Conservation (phyloP, 2,888 invertebrate genomes). For the Hetaerina titia region DNA sequence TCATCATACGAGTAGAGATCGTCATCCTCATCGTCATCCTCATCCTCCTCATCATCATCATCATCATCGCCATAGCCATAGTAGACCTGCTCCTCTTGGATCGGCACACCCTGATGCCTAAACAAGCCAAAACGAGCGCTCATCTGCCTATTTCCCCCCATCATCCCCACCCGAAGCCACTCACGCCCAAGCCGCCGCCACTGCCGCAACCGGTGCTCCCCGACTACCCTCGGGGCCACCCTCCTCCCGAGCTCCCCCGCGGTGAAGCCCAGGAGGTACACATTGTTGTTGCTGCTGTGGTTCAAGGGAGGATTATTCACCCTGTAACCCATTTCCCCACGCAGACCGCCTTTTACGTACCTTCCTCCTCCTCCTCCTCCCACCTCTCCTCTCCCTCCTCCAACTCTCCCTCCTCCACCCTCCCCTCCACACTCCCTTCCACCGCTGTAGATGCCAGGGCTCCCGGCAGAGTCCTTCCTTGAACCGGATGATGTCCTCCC, state of each 20-base stretch:
- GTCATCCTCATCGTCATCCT: slow-evolving; percentile 33
- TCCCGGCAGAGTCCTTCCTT: not conserved
- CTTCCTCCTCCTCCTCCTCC: slow-evolving; percentile 51
- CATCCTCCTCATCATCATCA: slow-evolving; percentile 29
- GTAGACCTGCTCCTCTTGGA: slow-evolving; percentile 50
- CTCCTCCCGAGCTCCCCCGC: slow-evolving; percentile 48
- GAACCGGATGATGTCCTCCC: slow-evolving; percentile 68
- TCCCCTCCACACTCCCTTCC: slow-evolving; percentile 65
- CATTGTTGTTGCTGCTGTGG: slow-evolving; percentile 65
- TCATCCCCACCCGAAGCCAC: slow-evolving; percentile 55
- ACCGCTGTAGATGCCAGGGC: slow-evolving; percentile 29
- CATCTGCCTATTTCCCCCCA: slow-evolving; percentile 41
- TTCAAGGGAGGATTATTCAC: slow-evolving; percentile 40
- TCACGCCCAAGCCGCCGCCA: slow-evolving; percentile 49
- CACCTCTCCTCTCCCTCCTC: slow-evolving; percentile 56
- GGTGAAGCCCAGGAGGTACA: slow-evolving; percentile 56
- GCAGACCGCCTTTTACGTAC: slow-evolving; percentile 19
- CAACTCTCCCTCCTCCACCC: slow-evolving; percentile 58
- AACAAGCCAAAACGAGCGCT: slow-evolving; percentile 56
- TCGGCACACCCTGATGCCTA: slow-evolving; percentile 57
- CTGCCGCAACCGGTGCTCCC: slow-evolving; percentile 56
- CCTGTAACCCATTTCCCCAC: slow-evolving; percentile 36
- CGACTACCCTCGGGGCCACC: slow-evolving; percentile 62
- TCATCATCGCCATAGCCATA: slow-evolving; percentile 48
- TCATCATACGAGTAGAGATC: not conserved